Conservation (phyloP, 2,113 vertebrate genomes). For the Phaethon lepturus region DNA sequence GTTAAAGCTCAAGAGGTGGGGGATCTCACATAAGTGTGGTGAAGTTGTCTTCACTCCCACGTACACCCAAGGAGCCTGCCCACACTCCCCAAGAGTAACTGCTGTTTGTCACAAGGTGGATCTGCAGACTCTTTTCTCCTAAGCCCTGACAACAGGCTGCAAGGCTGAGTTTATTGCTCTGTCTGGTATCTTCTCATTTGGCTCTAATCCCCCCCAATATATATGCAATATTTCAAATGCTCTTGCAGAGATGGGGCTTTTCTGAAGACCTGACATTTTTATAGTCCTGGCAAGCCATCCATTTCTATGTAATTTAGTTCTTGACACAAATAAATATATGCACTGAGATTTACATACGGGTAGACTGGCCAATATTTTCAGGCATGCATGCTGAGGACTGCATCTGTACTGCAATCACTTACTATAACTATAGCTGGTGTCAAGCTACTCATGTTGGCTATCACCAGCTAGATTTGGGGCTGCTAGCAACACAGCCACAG, state of each 20-base stretch:
- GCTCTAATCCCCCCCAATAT: constrained; percentile 45
- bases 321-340: constrained; percentile 44
- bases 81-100: background rate
- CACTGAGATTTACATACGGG: constrained; percentile 41
- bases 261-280: constrained; percentile 48
- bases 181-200: constrained; percentile 49
- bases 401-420: background rate
- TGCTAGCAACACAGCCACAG: background rate
- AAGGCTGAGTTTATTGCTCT: constrained; percentile 47
- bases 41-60: background rate
- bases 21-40: background rate
- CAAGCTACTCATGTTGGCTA: background rate
- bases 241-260: constrained; percentile 23
- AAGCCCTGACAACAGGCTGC: background rate
- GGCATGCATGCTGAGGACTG: background rate
- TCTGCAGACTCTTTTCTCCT: background rate
- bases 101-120: background rate
- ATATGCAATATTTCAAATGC: constrained; percentile 49
- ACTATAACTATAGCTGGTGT: background rate
- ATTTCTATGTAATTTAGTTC: constrained; percentile 65
- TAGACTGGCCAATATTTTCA: constrained; percentile 8
- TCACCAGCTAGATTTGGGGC: background rate
- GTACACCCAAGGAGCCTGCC: background rate
- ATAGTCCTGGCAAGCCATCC: constrained; percentile 51
- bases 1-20: background rate